Base-by-base conservation (phyloP, 1,140 invertebrate species). In the Harpegnathos saltator region DNA sequence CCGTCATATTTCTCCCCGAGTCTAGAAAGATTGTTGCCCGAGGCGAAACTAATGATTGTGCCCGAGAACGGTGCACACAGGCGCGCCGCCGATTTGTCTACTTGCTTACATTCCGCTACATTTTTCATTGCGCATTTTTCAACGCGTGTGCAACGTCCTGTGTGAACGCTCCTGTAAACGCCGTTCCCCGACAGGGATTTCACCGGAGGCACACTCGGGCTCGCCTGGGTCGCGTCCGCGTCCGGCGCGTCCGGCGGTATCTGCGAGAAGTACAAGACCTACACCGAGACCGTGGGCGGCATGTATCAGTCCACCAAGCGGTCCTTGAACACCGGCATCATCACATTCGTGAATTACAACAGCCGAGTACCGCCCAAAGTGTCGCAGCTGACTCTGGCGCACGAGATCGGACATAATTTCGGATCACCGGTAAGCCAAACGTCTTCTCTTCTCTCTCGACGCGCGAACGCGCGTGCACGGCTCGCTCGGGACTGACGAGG, bases 381-480 rank as follows among this genome's bases (percentile, higher is more conserved):
- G 19, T 99, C 98, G 7, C 99, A 99, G 92, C 94, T 99, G 15
- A 99, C 99, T 11, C 95, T 99, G 77, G 99, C 99, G 11, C 99
- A 99, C 93, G 99, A 99, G 95, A 99, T 99, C 91, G 99, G 99
- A 3, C 99, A 99, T 92, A 99, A 99, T 94, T 99, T 99, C 95
- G 99, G 99, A 71, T 99, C 99, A 84, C 98, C 98, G 91, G 98
- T 98, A 95, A 96, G 86, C 3, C 63, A 19, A 22, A 12, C 15
- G 15, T 17, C 4, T 2, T 26, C 26, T 71, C 14, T 26, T 11
- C 17, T 15, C 54, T 33, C 9, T 5, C 54, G 52, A 1, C 52
- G 1, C 52, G n/a, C 54, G 9, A 3, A 56, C n/a, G 9, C 1
- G 12, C 5, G 29, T 19, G 75, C 19, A 58, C 9, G 38, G 26